phyloP scores from a whole-genome alignment of 2,888 invertebrate genomes.

The Metellina segmentata region DNA sequence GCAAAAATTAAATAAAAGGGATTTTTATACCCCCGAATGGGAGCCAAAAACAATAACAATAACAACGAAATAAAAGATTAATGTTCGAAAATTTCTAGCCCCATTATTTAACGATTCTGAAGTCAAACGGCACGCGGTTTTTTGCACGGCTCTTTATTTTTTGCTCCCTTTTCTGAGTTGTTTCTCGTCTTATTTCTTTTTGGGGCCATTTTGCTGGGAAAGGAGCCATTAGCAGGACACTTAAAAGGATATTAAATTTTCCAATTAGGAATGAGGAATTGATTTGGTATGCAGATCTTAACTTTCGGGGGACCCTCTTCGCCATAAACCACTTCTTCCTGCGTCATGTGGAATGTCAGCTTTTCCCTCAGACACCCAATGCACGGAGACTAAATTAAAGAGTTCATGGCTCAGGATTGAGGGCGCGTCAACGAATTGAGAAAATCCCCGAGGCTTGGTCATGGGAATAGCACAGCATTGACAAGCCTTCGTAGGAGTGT shows the following conservation, averaged over 20 bases:
- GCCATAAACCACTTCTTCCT: slow-evolving; percentile 58
- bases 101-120: slow-evolving; percentile 75
- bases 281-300: slow-evolving; percentile 77
- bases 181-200: too few relatives aligned
- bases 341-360: slow-evolving; percentile 66
- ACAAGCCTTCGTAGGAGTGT: too few relatives aligned
- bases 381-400: slow-evolving; percentile 68
- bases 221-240: slow-evolving; percentile 75
- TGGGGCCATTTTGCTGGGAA: slow-evolving; percentile 8
- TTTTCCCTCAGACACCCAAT: slow-evolving; percentile 56
- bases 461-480: background rate
- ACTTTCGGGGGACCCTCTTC: slow-evolving; percentile 44
- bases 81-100: slow-evolving; percentile 72
- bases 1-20: slow-evolving; percentile 75
- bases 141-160: background rate
- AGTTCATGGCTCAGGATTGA: slow-evolving; percentile 30
- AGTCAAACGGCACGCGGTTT: slow-evolving; percentile 58
- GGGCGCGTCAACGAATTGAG: slow-evolving; percentile 41
- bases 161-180: too few relatives aligned
- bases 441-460: background rate
- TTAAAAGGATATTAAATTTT: slow-evolving; percentile 77
- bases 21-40: slow-evolving; percentile 64
- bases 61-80: slow-evolving; percentile 75
- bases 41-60: slow-evolving; percentile 43
- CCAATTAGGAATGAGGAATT: slow-evolving; percentile 77